Evolutionary conservation across 92 coral and sea anemone species (phyloP), one percentile per base, ranked within the genome.

Genomic region (Palythoa grandiflora): DNA sequence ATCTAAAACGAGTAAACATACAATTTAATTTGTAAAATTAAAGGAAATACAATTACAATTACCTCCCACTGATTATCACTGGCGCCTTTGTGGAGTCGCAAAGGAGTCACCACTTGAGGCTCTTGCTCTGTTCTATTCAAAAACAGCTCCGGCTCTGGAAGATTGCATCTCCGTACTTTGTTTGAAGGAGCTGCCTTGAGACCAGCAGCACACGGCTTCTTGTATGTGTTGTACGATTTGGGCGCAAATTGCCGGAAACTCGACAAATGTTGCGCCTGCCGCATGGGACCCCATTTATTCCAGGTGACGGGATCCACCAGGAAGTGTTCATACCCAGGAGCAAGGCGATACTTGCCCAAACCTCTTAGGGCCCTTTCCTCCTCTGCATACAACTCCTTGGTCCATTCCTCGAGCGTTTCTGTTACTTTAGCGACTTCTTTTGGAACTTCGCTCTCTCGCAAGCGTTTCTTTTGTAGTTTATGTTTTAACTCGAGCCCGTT

Each of bases 121-220:
- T 79, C 21, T 79, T 53, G 63, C 44, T 89, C 85, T 54, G 51
- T 73, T 38, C 88, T 71, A 36, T 89, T 84, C 36, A 59, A 20
- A 87, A 92, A 92, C 78, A 87, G 19, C 83, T 90, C 89, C 5
- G 95, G 93, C 63, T 88, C 93, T 5, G 94, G 96, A 8, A 93
- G 88, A 16, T 86, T 71, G 59, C 83, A 90, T 63, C 92, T 86
- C 76, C 96, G 59, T 40, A 9, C 71, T 52, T 83, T 87, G 11
- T 10, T 21, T 44, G 65, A 55, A 9, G 96, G 96, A 38, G 92
- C 21, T 63, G 87, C 39, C 77, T 93, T 91, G 17, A 40, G 76
- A 53, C 93, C 92, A 72, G 92, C 92, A 55, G 90, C 65, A 79
- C 78, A 59, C 11, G 93, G 92, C 48, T 88, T 90, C 68, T 52